Evolutionary conservation across 64 coral and sea anemone species (phyloP), one percentile per base, ranked within the genome.

Genomic region (Dendronephthya gigantea): DNA sequence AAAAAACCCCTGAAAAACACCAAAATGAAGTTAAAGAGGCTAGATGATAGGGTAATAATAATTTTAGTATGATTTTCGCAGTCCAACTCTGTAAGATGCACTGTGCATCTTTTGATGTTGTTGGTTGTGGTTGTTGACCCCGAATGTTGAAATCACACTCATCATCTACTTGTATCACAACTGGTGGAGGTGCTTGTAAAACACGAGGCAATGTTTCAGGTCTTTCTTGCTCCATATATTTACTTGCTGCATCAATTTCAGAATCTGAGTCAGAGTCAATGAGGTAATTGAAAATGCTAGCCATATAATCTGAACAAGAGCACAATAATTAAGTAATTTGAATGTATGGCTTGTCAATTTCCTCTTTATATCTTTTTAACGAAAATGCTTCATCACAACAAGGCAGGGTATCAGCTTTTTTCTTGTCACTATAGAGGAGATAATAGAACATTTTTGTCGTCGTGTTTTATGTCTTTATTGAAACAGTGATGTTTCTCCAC

Each of bases 81-180:
- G n/a, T n/a, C n/a, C n/a, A n/a, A n/a, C n/a, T n/a, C n/a, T n/a
- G n/a, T n/a, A n/a, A n/a, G n/a, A n/a, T n/a, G 27, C 86, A 87
- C 31, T 87, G 56, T 52, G 68, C 50, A 30, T 36, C 76, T 81
- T 35, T 87, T 81, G 69, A 37, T 76, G 31, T 35, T 51, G 40
- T 17, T n/a, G 23, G 51, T 22, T 15, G 51, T 17, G 15, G 3
- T 17, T 58, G 15, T 58, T 5, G 51, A 2, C 9, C 23, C 51
- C 22, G 51, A 9, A 58, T 58, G 13, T 58, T 58, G 2, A 58
- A n/a, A 2, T 58, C 51, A n/a, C 3, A 17, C 51, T 58, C 51
- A 45, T n/a, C n/a, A n/a, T 45, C 41, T 45, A 45, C 51, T n/a
- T 58, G 51, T 58, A 58, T 17, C 14, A n/a, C 14, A 58, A n/a